These are phyloP conservation scores for Monochamus alternatus DNA, from an alignment of 2,888 invertebrate genomes.

Conservation along the genomic window DNA sequence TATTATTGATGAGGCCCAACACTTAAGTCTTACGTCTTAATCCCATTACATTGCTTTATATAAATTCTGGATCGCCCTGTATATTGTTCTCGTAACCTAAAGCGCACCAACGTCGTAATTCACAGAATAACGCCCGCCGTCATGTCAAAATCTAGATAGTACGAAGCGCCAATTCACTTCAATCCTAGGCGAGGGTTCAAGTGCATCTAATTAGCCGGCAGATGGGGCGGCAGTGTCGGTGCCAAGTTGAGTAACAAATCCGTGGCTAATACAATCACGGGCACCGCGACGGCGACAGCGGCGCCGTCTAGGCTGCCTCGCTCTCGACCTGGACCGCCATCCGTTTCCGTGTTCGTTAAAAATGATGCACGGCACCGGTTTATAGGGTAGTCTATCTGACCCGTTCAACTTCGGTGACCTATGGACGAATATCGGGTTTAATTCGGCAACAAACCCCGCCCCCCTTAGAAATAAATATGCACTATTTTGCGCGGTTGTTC, in stretches of 20 bases:
- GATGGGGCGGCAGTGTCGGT: slow-evolving; percentile 11
- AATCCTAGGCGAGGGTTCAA: neutral
- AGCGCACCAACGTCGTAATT: neutral
- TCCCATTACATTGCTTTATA: no score
- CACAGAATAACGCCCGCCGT: no score
- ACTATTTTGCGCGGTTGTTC: no score
- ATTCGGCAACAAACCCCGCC: neutral
- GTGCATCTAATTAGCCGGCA: slow-evolving; percentile 26
- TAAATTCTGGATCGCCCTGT: no score
- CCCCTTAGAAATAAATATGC: no score
- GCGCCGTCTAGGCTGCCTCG: slow-evolving; percentile 7
- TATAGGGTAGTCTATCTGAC: slow-evolving; percentile 15
- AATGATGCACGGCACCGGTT: slow-evolving; percentile 41
- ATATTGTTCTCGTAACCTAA: neutral
- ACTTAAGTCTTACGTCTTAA: no score
- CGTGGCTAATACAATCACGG: slow-evolving; percentile 29
- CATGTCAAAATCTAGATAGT: no score
- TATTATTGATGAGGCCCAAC: no score
- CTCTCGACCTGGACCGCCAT: slow-evolving; percentile 1
- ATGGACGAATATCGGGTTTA: slow-evolving; percentile 14
- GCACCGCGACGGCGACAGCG: slow-evolving; percentile 2
- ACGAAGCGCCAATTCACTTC: neutral
- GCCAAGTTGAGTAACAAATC: slow-evolving; percentile 21
- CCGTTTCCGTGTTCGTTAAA: slow-evolving; percentile 39
- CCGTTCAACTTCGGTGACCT: slow-evolving; percentile 9